Evolutionary conservation across 2,113 vertebrate species (phyloP).

Genomic region (Varanus salvator): DNA sequence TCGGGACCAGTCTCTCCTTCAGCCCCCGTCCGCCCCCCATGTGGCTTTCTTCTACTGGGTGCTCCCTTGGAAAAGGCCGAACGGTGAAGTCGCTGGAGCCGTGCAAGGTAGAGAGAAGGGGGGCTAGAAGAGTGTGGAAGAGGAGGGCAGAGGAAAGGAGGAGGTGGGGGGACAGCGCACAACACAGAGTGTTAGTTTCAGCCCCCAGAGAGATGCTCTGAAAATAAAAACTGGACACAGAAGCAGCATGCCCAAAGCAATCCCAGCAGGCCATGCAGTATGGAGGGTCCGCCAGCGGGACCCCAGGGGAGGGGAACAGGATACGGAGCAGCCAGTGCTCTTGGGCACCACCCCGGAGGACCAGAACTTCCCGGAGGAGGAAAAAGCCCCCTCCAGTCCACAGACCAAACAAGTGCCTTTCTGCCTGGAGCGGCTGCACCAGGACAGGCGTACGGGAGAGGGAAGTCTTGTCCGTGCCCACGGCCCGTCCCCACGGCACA

Average conservation of each 20-base stretch:
- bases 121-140: not conserved
- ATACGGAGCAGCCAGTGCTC: constrained; percentile 30
- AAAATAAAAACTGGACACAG: constrained; percentile 38
- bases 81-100: constrained; percentile 42
- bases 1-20: not conserved
- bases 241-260: constrained; percentile 24
- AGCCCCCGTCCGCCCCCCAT: too few species aligned
- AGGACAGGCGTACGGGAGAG: not conserved
- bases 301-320: constrained; percentile 34
- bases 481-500: not conserved
- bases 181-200: constrained; percentile 74
- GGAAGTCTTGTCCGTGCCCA: too few species aligned
- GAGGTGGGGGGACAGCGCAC: constrained; percentile 44
- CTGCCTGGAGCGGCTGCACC: not conserved
- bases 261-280: constrained; percentile 68
- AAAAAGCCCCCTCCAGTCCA: not conserved
- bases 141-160: constrained; percentile 35
- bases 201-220: constrained; percentile 47
- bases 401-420: too few species aligned
- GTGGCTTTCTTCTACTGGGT: not conserved
- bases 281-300: constrained; percentile 38
- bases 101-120: constrained; percentile 47
- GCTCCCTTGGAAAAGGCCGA: constrained; percentile 53
- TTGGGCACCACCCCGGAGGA: not conserved
- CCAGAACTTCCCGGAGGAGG: not conserved